phyloP scores from a whole-genome alignment of 2,888 invertebrate genomes.

The Monopis laevigella region DNA sequence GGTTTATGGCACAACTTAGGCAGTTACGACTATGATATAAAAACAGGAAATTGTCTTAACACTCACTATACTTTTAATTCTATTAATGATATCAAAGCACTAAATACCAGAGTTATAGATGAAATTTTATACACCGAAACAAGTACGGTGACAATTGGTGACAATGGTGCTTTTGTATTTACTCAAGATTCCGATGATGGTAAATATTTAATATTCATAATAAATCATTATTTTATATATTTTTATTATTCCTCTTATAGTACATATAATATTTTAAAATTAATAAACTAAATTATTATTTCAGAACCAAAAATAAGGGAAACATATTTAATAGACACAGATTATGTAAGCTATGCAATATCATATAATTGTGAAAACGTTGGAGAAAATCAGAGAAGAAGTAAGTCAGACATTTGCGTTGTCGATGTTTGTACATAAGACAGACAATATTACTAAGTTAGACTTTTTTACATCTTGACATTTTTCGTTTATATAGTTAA shows the following conservation, averaged over 20 bases:
- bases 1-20: conserved; percentile 45
- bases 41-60: conserved; percentile 31
- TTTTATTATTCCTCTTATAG: too few species aligned
- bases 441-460: too few species aligned
- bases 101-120: conserved; percentile 4
- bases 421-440: too few species aligned
- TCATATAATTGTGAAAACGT: conserved; percentile 71
- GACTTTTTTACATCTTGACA: too few species aligned
- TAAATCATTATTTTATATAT: too few species aligned
- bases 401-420: too few species aligned
- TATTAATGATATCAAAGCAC: background rate
- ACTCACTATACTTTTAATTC: background rate
- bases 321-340: conserved; percentile 69
- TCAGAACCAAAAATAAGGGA: conserved; percentile 17
- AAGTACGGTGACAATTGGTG: conserved; percentile 16
- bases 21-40: conserved; percentile 36
- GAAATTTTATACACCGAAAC: background rate
- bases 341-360: conserved; percentile 70
- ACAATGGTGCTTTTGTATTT: background rate
- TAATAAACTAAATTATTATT: background rate
- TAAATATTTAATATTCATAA: too few species aligned
- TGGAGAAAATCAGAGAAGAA: conserved; percentile 40
- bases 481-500: background rate
- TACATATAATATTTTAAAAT: background rate
- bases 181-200: background rate